Base-by-base conservation (phyloP, 2,888 invertebrate species). In the Asteroscopus sphinx region DNA sequence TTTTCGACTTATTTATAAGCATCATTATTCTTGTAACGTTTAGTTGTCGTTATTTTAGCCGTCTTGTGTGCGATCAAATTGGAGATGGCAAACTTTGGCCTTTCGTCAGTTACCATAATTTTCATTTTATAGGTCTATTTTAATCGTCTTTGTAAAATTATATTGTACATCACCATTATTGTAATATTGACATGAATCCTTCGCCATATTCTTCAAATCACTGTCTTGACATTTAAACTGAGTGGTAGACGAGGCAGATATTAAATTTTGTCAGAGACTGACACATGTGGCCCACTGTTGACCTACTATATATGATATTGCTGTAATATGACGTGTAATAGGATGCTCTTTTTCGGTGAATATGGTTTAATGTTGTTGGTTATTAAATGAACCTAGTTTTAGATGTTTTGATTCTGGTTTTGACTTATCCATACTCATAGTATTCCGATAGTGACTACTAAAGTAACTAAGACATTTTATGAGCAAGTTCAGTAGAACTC, bases 251-350 rank as follows among this genome's bases (percentile, higher is more conserved):
- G 51, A 45, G 32, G 40, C 15, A 17, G 64, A 70, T 70, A 70
- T 72, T 70, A 68, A 53, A 72, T 70, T 55, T 72, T 35, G 46
- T 64, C 65, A 56, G 67, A 71, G 39, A 46, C 37, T 6, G 45
- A 15, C 68, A 49, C 54, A 47, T 72, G 62, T 58, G 57, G 26
- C 54, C 52, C 25, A 7, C 40, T 11, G 57, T 33, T 54, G 72
- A 62, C 68, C 68, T 67, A 69, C 47, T 69, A 67, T 25, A 36
- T 26, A 41, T 46, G 33, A 51, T 61, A 32, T 33, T 36, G 15
- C 47, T 28, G 16, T 30, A 28, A 39, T 30, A n/a, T 7, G 32
- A 51, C 40, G 30, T 21, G 49, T 44, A 35, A 28, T 11, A n/a
- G 35, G 15, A 32, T 17, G n/a, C 15, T 7, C 1, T 30, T 36